Conservation (phyloP, 1,140 invertebrate species). For the Meloidogyne chitwoodi region DNA sequence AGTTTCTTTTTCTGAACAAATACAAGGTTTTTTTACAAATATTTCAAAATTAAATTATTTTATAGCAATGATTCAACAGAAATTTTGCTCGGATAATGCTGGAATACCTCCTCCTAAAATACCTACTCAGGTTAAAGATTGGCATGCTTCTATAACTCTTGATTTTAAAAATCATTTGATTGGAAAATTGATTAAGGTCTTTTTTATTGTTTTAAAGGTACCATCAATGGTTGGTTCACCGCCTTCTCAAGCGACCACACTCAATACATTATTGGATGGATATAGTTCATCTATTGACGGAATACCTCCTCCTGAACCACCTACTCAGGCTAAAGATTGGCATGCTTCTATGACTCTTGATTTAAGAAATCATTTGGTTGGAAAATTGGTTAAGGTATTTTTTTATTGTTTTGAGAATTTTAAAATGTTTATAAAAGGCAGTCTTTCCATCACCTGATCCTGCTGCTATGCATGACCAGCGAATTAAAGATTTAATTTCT, state of each 20-base stretch:
- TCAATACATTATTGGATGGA: constrained; percentile 33
- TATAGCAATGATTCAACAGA: neutral
- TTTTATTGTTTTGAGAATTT: neutral
- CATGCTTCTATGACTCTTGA: constrained; percentile 91
- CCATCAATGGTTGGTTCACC: constrained; percentile 27
- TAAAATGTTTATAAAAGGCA: constrained; percentile 63
- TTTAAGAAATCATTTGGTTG: constrained; percentile 93
- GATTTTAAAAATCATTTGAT: constrained; percentile 97
- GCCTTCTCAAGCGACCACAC: constrained; percentile 20
- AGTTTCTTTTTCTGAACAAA: neutral
- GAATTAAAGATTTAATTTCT: constrained; percentile 93
- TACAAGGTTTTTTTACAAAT: too few relatives aligned
- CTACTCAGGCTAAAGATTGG: constrained; percentile 77
- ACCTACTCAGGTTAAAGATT: constrained; percentile 72
- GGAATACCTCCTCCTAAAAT: constrained; percentile 25
- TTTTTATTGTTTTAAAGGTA: too few relatives aligned
- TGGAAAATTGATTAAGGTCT: constrained; percentile 88
- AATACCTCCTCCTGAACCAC: constrained; percentile 49
- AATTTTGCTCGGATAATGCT: constrained; percentile 47
- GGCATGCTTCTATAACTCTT: constrained; percentile 91
- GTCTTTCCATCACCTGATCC: constrained; percentile 96
- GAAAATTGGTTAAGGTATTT: constrained; percentile 85
- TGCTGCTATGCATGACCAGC: constrained; percentile 81
- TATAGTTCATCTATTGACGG: constrained; percentile 35
- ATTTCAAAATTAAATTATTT: too few relatives aligned